Base-by-base conservation (phyloP, 2,797 vertebrate species). In the Hapalemur alaotrensis region DNA sequence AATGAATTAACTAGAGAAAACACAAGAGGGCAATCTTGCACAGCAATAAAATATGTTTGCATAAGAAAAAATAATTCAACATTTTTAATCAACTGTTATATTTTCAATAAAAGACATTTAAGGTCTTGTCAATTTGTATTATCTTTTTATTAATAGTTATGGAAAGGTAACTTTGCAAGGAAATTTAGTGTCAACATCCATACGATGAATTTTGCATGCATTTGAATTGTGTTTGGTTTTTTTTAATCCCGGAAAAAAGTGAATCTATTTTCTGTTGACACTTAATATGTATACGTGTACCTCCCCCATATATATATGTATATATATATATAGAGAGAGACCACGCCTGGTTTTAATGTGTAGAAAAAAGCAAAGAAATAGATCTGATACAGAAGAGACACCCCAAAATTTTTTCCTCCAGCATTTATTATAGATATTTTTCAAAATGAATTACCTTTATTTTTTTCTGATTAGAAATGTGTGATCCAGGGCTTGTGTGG, bases 11-110 rank as follows among this genome's bases (percentile, higher is more conserved):
- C 97, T n/a, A 96, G 81, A 97, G 93, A 94, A 97, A 98, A 98
- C 98, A 98, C 98, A 98, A 98, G 98, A 97, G 98, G 98, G 98
- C 98, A 97, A 98, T 98, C 97, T 98, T 98, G 98, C 22, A 98
- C 97, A 98, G 97, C 79, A 7, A 96, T 98, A 96, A n/a, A 70
- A 95, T 92, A 23, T 79, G 81, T 96, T 97, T 94, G 75, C 52
- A 32, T 54, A 81, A 95, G 75, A 63, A 96, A 84, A 92, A 93
- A 80, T 86, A 92, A 9, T 23, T 87, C 94, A 93, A 87, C 61
- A 94, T 69, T 95, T 89, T 96, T 79, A 89, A 32, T 73, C 57
- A 96, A 90, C 61, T 88, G 0, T 48, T 67, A 52, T 88, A 95
- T 5, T 97, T 87, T 89, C 43, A 91, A 43, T 73, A 83, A 69